Conservation (phyloP, 2,113 vertebrate genomes). For the Sphaerodactylus townsendi region DNA sequence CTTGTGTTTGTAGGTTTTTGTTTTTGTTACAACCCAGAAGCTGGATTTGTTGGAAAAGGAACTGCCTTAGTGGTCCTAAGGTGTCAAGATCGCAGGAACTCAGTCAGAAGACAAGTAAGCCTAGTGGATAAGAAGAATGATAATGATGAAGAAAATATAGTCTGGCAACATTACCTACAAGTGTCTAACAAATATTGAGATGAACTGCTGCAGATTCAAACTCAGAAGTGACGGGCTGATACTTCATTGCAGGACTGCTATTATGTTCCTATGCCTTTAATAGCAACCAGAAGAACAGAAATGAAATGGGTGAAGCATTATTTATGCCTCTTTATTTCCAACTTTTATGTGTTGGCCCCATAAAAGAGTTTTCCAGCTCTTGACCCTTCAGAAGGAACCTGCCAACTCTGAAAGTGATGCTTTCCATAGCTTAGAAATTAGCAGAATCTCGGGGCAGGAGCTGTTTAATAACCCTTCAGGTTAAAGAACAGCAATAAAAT, state of each 20-base stretch:
- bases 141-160: background rate
- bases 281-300: background rate
- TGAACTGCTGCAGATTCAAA: background rate
- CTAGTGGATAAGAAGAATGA: background rate
- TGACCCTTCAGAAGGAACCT: too few species aligned
- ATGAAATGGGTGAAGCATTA: background rate
- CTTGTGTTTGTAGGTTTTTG: background rate
- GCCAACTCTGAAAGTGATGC: too few species aligned
- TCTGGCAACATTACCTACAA: background rate
- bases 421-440: background rate
- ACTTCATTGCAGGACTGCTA: background rate
- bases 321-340: too few species aligned
- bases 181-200: background rate
- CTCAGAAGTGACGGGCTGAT: background rate
- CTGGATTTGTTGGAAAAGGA: background rate
- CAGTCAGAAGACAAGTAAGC: background rate
- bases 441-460: background rate
- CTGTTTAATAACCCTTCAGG: background rate
- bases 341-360: too few species aligned
- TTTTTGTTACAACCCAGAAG: background rate
- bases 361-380: too few species aligned
- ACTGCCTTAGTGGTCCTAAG: background rate
- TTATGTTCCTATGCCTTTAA: background rate
- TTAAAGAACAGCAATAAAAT: background rate
- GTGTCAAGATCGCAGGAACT: background rate